Conservation (phyloP, 2,113 vertebrate species). For the Trochalopteron elliotii region DNA sequence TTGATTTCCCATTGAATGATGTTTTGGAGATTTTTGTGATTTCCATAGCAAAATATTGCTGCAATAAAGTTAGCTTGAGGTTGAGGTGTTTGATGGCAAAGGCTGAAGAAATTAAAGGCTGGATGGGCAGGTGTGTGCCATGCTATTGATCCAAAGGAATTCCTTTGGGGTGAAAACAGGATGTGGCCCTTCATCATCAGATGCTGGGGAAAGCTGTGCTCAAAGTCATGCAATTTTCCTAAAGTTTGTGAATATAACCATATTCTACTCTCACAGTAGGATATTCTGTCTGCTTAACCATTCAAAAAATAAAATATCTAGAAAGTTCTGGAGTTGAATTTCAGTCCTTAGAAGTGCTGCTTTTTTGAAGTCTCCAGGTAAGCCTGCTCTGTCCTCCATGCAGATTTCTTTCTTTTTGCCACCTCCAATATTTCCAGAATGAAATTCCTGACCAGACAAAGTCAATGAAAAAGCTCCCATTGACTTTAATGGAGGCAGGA, state of each 20-base stretch:
- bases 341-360: neutral
- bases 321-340: neutral
- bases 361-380: neutral
- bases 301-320: neutral
- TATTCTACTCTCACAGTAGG: neutral
- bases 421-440: neutral
- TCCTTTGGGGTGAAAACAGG: neutral
- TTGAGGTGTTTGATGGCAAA: neutral
- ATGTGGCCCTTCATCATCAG: neutral
- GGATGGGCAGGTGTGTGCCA: neutral
- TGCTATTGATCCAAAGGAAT: neutral
- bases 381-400: neutral
- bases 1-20: neutral
- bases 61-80: neutral
- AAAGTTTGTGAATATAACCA: neutral
- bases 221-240: neutral
- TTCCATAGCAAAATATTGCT: accelerated
- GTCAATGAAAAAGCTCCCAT: neutral
- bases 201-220: neutral
- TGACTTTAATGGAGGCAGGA: neutral
- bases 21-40: neutral
- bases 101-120: neutral
- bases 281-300: neutral
- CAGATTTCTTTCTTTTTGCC: neutral
- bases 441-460: neutral